Evolutionary conservation across 2,113 vertebrate genomes (phyloP), one percentile per base, ranked within the genome.

Genomic region (Scartelaos histophorus): DNA sequence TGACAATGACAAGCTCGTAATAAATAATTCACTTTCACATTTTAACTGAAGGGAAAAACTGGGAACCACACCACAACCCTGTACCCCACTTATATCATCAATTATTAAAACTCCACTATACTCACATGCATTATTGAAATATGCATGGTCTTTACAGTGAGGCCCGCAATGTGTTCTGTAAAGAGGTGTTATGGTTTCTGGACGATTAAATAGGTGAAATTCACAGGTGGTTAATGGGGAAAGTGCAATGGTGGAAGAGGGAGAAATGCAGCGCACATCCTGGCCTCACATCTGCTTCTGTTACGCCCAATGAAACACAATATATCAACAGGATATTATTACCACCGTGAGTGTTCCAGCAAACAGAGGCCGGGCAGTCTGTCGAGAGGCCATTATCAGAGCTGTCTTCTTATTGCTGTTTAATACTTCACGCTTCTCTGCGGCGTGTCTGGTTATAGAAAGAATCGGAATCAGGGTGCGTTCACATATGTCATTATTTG

Each of bases 121-220:
- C 35, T 75, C 65, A 53, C 85, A 90, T 89, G 83, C 67, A 80
- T 85, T 80, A 34, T 56, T 88, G 76, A 73, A 88, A 82, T 81
- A 84, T 85, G 56, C 56, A 88, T 69, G 71, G 64, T 69, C 43
- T 64, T 56, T 35, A 9, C 25, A 57, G 45, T 64, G 21, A 61
- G 64, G 13, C 53, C 16, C 64, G 45, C 56, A 81, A 49, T 45
- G 67, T 17, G 3, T 53, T 47, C 54, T 56, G 3, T 45, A 53
- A 70, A 70, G 68, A 15, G 2, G 29, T 25, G 6, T 1, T 0
- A 51, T 66, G 17, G 67, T 80, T 51, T 58, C 51, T 65, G 25
- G 19, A 13, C 21, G 13, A 73, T 80, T 81, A 67, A 21, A 61
- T 66, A 69, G 19, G 16, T 10, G 7, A 7, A 66, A 54, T 67